Conservation (phyloP, 2,797 vertebrate species). For the Cryptoprocta ferox region DNA sequence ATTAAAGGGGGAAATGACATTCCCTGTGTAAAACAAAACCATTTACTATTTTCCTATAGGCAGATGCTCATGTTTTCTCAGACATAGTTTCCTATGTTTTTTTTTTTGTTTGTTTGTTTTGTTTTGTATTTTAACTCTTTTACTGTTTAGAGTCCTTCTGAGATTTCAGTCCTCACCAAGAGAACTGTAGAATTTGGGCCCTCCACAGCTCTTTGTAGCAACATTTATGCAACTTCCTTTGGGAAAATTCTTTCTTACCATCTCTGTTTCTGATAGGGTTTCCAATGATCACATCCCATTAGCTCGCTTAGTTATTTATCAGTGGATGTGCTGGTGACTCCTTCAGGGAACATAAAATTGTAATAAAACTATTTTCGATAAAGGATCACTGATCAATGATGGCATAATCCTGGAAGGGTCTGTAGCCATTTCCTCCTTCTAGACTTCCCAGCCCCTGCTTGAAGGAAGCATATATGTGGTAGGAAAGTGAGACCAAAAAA, state of each 20-base stretch:
- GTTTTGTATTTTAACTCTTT: background rate
- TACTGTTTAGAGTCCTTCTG: background rate
- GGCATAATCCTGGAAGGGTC: no score
- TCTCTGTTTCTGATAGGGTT: background rate
- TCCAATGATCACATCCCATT: background rate
- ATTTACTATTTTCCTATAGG: background rate
- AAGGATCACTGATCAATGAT: background rate
- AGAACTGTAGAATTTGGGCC: background rate
- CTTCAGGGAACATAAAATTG: background rate
- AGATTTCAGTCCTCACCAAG: background rate
- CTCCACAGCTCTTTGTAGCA: background rate
- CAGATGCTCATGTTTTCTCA: background rate
- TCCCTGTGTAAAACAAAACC: background rate
- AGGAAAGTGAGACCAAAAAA: background rate
- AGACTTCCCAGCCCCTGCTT: background rate
- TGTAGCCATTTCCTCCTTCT: background rate
- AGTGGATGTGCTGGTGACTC: background rate
- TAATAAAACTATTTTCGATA: background rate
- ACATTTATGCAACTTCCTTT: background rate
- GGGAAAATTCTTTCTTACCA: background rate
- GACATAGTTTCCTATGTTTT: background rate
- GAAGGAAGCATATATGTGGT: accelerated
- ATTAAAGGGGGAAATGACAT: background rate
- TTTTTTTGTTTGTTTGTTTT: background rate
- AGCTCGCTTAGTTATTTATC: background rate